These are phyloP conservation scores for Pachypeltis micranthus DNA, from an alignment of 1,140 invertebrate genomes.

Conservation along the genomic window DNA sequence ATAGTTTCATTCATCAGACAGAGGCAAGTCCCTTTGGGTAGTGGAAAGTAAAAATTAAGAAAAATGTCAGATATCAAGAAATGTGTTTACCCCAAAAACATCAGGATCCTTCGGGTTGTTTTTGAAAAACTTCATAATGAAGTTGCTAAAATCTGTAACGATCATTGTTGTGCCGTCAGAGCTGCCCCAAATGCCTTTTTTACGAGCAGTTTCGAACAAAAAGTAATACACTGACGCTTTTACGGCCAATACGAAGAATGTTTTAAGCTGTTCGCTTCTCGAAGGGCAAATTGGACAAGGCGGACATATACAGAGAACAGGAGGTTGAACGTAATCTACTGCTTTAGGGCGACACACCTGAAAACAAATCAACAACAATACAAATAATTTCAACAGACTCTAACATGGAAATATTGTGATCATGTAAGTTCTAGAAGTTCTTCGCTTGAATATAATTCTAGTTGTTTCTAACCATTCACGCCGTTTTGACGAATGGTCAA, in stretches of 20 bases:
- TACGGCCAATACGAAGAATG: background rate
- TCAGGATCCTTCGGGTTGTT: background rate
- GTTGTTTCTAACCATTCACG: no score
- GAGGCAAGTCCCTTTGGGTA: no score
- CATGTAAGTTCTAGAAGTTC: no score
- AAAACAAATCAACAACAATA: no score
- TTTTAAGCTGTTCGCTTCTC: background rate
- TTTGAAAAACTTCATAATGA: background rate
- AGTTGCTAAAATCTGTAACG: background rate
- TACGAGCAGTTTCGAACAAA: background rate
- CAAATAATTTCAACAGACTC: no score
- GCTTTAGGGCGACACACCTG: background rate
- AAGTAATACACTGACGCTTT: background rate
- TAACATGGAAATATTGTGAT: no score
- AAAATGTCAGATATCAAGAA: background rate
- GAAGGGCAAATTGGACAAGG: conserved; percentile 7
- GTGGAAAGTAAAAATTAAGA: background rate
- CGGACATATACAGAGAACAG: conserved; percentile 5
- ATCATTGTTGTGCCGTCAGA: background rate
- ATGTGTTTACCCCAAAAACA: background rate
- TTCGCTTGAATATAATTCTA: no score
- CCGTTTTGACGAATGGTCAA: no score
- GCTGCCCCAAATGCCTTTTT: background rate
- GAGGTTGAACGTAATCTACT: conserved; percentile 1
- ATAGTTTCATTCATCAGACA: no score